A percentile compares a stretch with the other conserved stretches of the same genome.
phyloP scores from a whole-genome alignment of 2,113 vertebrate genomes.

The Ancistrus triradiatus region DNA sequence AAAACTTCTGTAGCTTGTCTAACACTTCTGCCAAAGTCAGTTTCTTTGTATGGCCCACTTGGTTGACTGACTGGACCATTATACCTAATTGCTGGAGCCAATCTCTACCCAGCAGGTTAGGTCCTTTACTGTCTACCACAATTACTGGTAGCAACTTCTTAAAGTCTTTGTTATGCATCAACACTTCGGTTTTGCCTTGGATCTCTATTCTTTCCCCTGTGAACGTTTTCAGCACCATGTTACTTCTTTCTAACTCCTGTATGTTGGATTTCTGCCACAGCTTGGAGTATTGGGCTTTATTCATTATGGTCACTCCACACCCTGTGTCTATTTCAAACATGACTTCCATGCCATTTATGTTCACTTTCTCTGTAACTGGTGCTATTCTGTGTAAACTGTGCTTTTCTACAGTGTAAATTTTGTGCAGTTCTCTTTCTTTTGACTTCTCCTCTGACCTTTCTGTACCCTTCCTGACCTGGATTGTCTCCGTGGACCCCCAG shows the following conservation, averaged over 20 bases:
- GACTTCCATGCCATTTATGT: background rate
- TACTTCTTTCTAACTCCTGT: background rate
- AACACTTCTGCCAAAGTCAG: background rate
- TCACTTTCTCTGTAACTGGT: background rate
- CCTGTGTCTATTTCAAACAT: background rate
- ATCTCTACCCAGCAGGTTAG: background rate
- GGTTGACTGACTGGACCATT: background rate
- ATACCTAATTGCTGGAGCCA: background rate
- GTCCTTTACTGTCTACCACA: background rate
- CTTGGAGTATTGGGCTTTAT: background rate
- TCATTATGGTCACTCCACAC: background rate
- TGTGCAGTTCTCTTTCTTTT: background rate
- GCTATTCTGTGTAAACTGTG: background rate
- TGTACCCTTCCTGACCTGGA: background rate
- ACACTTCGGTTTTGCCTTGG: background rate
- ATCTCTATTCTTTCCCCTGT: background rate
- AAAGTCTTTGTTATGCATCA: too few species aligned
- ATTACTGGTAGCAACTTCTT: background rate
- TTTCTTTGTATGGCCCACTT: too few species aligned
- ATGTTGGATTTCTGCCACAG: background rate
- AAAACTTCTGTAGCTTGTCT: background rate
- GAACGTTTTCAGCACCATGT: background rate
- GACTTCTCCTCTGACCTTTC: background rate
- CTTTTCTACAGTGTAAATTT: background rate
- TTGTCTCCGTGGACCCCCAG: background rate